Conservation (phyloP, 2,113 vertebrate genomes). For the Paraplagusia blochii region DNA sequence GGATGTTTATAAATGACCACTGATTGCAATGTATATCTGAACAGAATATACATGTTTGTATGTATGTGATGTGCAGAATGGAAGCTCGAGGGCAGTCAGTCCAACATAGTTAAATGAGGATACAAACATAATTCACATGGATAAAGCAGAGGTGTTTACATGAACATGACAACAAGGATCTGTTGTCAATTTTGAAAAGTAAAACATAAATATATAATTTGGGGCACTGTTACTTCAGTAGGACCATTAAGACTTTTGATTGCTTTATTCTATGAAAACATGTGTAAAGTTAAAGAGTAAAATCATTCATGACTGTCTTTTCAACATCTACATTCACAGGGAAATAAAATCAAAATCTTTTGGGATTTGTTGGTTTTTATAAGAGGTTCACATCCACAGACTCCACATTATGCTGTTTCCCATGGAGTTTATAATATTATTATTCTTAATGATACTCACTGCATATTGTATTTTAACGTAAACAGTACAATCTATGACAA, state of each 20-base stretch:
- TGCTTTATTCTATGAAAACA: too few species aligned
- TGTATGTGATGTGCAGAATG: conserved; percentile 7
- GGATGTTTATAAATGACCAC: neutral
- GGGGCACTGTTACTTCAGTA: conserved; percentile 4
- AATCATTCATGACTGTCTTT: too few species aligned
- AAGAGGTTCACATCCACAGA: too few species aligned
- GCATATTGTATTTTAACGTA: too few species aligned
- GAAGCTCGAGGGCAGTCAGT: conserved; percentile 5
- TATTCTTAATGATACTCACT: too few species aligned
- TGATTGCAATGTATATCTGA: conserved; percentile 2
- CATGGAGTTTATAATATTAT: too few species aligned
- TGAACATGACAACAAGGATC: conserved; percentile 11
- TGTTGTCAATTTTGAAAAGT: conserved; percentile 7
- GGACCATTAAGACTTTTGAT: conserved; percentile 9
- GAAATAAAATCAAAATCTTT: too few species aligned
- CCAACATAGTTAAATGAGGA: neutral
- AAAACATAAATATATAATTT: conserved; percentile 3
- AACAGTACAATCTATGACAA: too few species aligned
- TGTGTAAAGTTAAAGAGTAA: too few species aligned
- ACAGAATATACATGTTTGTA: conserved; percentile 11
- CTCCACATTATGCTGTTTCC: too few species aligned
- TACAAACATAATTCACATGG: neutral
- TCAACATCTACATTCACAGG: too few species aligned
- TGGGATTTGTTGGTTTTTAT: too few species aligned
- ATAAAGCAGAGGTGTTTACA: neutral